Evolutionary conservation across 2,888 invertebrate species (phyloP).

Genomic region (Heliconius charithonia): DNA sequence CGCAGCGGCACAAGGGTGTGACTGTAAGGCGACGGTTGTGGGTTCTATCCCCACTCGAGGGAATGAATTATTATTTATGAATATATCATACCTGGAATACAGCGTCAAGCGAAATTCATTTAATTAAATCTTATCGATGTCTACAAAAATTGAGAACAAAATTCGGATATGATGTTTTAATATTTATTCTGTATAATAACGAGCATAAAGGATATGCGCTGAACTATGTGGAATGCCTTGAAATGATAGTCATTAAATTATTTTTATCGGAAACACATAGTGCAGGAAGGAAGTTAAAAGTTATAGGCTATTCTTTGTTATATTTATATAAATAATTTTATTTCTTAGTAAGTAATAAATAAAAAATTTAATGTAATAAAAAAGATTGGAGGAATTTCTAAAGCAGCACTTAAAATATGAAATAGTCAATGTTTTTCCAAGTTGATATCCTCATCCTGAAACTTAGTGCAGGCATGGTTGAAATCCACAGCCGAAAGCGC

Average conservation of each 20-base stretch:
- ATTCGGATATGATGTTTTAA: constrained; percentile 7
- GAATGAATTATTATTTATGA: too few species aligned
- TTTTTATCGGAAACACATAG: constrained; percentile 19
- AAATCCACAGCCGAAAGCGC: constrained; percentile 24
- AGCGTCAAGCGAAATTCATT: too few species aligned
- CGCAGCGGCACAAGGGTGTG: too few species aligned
- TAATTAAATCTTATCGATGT: too few species aligned
- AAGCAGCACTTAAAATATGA: background rate
- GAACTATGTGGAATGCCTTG: constrained; percentile 34
- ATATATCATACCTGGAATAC: too few species aligned
- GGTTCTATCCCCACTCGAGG: too few species aligned
- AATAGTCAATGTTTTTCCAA: background rate
- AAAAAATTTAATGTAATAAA: background rate
- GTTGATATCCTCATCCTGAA: background rate
- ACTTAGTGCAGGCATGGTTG: constrained; percentile 2
- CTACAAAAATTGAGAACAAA: background rate
- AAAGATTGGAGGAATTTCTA: background rate
- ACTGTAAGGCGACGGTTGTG: too few species aligned
- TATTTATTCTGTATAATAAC: constrained; percentile 33
- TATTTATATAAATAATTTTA: background rate
- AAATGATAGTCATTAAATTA: constrained; percentile 40
- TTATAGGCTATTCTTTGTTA: background rate
- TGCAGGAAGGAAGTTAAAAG: constrained; percentile 8
- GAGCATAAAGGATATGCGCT: constrained; percentile 31
- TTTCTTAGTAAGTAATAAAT: background rate